These are phyloP conservation scores for Plotosus lineatus DNA, from an alignment of 2,113 vertebrate genomes.

Conservation along the genomic window DNA sequence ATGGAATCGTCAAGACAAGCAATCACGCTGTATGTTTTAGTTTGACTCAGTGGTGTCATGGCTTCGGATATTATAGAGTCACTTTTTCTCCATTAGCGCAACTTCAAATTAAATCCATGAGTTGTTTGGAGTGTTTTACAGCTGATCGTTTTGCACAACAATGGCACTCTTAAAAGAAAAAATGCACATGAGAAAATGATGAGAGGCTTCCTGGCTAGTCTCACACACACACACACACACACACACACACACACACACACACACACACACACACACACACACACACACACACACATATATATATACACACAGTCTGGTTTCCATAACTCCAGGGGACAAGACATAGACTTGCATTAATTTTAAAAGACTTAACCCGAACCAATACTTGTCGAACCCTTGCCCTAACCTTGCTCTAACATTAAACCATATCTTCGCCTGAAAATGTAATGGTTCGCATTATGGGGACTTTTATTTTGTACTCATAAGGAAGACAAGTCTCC, in stretches of 20 bases:
- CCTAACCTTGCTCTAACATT: no score
- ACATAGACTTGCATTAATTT: no score
- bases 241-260: conserved; percentile 15
- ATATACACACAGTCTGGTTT: conserved; percentile 9
- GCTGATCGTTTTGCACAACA: not conserved
- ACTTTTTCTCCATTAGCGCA: not conserved
- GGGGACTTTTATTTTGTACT: no score
- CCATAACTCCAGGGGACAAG: no score
- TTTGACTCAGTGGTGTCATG: not conserved
- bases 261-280: conserved; percentile 13
- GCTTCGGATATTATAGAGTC: not conserved
- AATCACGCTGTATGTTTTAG: not conserved
- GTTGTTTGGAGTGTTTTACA: not conserved
- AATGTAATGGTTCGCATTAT: no score
- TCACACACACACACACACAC: conserved; percentile 11
- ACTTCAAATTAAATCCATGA: not conserved
- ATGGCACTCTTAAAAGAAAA: not conserved
- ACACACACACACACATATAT: conserved; percentile 11
- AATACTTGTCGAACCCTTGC: no score
- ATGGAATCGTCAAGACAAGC: conserved; percentile 1
- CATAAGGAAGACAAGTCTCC: no score
- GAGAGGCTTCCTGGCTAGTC: not conserved
- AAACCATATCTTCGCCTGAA: no score
- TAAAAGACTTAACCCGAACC: no score
- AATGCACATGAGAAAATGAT: not conserved